Evolutionary conservation across 2,113 vertebrate species (phyloP).

Genomic region (Zosterops hypoxanthus): DNA sequence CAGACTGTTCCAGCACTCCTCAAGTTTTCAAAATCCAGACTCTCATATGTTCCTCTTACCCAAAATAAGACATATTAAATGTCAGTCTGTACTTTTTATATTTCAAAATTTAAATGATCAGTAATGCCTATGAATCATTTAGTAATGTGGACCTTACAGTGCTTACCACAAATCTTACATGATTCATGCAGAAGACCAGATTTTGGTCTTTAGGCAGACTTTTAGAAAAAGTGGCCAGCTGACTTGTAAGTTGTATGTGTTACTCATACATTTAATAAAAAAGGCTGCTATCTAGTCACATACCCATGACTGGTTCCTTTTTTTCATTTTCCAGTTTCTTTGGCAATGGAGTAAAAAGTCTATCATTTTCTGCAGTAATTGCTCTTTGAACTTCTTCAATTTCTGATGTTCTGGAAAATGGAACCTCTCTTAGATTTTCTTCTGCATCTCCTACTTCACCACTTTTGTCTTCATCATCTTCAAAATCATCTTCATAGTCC

Average conservation of each 20-base stretch:
- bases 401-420: conserved; percentile 74
- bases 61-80: conserved; percentile 32
- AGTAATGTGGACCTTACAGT: neutral
- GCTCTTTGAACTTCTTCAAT: conserved; percentile 88
- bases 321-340: conserved; percentile 35
- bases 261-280: conserved; percentile 4
- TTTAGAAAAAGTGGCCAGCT: neutral
- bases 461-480: conserved; percentile 77
- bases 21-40: conserved; percentile 35
- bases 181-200: conserved; percentile 39
- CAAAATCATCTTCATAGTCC: conserved; percentile 97
- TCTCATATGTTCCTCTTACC: neutral
- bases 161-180: neutral
- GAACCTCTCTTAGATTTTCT: conserved; percentile 45
- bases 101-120: conserved; percentile 33
- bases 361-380: conserved; percentile 89
- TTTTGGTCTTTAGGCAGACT: conserved; percentile 5
- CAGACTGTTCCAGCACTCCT: conserved; percentile 2
- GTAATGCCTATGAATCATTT: conserved; percentile 43
- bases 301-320: conserved; percentile 55
- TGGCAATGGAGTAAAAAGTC: conserved; percentile 67
- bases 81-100: conserved; percentile 13
- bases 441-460: conserved; percentile 9
- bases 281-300: neutral
- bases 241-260: neutral